phyloP scores from a whole-genome alignment of 2,113 vertebrate genomes.

The Pedionomus torquatus region DNA sequence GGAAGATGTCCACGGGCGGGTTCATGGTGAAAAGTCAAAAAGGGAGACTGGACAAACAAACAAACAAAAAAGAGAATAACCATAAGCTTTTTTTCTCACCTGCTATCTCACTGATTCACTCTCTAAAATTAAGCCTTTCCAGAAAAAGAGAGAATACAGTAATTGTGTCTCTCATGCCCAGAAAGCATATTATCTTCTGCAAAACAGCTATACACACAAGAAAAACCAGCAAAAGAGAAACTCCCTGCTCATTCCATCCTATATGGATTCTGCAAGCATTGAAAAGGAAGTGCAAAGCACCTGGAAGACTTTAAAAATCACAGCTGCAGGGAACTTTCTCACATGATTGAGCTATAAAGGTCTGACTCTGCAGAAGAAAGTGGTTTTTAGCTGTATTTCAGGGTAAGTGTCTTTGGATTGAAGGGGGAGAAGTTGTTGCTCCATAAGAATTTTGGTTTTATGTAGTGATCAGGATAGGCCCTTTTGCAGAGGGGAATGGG shows the following conservation, averaged over 20 bases:
- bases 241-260: not conserved
- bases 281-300: not conserved
- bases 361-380: not conserved
- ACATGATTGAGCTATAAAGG: not conserved
- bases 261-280: not conserved
- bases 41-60: not conserved
- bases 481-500: not conserved
- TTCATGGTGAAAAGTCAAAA: not conserved
- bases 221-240: not conserved
- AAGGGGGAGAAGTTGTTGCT: not conserved
- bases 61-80: not conserved
- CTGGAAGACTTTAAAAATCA: not conserved
- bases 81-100: not conserved
- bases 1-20: not conserved
- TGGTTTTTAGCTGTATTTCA: not conserved
- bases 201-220: accelerated
- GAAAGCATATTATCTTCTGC: accelerated
- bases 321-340: not conserved
- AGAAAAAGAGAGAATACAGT: not conserved
- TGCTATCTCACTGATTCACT: accelerated
- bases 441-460: not conserved
- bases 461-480: not conserved
- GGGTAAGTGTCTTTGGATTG: not conserved
- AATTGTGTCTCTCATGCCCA: not conserved
- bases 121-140: not conserved